Percentiles rank a stretch among this genome's conserved stretches.
Evolutionary conservation across 2,797 vertebrate genomes (phyloP).

Genomic region (Gymnoscopelus microlampas): DNA sequence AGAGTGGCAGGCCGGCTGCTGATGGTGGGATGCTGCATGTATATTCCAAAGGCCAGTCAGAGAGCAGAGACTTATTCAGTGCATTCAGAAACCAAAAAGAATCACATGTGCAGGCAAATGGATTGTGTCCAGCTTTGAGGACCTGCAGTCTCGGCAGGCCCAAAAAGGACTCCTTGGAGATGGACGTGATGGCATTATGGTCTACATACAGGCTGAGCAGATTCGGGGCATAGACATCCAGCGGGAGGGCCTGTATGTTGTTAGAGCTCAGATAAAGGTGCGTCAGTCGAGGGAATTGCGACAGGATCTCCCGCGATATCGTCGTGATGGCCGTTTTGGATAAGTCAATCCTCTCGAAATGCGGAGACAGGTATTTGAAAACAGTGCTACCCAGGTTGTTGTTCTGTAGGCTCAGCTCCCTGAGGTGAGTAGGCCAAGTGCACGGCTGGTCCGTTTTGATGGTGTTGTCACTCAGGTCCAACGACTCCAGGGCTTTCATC

Average conservation of each 20-base stretch:
- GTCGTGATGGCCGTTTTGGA: slow-evolving; percentile 80
- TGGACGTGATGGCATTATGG: slow-evolving; percentile 78
- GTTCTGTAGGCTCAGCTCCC: slow-evolving; percentile 77
- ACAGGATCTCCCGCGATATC: slow-evolving; percentile 60
- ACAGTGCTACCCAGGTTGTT: slow-evolving; percentile 79
- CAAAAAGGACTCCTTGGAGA: slow-evolving; percentile 70
- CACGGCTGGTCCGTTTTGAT: slow-evolving; percentile 60
- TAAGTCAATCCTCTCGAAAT: slow-evolving; percentile 76
- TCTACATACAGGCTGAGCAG: slow-evolving; percentile 78
- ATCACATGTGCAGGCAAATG: slow-evolving; percentile 75
- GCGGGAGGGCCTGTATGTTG: slow-evolving; percentile 78
- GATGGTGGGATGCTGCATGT: slow-evolving; percentile 76
- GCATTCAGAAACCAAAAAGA: slow-evolving; percentile 64
- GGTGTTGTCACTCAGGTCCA: slow-evolving; percentile 87
- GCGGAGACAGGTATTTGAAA: slow-evolving; percentile 82
- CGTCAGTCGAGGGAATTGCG: slow-evolving; percentile 68
- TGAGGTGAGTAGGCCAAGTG: slow-evolving; percentile 77
- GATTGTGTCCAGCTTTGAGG: slow-evolving; percentile 77
- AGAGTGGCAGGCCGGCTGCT: slow-evolving; percentile 67
- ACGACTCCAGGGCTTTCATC: slow-evolving; percentile 76
- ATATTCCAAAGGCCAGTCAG: slow-evolving; percentile 83
- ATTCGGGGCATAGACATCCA: slow-evolving; percentile 49
- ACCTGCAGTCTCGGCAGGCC: slow-evolving; percentile 71
- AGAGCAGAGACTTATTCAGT: slow-evolving; percentile 77
- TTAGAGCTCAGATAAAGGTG: slow-evolving; percentile 84